Evolutionary conservation across 2,113 vertebrate species (phyloP).

Genomic region (Rhabdomys dilectus): DNA sequence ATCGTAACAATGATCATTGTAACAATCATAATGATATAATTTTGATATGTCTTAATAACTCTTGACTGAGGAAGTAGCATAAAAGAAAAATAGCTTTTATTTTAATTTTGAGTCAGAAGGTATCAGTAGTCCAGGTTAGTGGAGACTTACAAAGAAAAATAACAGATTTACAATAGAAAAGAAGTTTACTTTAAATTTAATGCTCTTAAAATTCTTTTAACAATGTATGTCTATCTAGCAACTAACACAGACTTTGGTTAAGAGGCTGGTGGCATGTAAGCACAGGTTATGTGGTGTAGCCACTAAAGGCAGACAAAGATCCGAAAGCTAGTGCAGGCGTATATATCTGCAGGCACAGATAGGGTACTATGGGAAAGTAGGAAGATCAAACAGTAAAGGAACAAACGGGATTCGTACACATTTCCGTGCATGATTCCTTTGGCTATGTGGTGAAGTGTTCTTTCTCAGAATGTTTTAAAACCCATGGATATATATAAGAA

Average conservation of each 20-base stretch:
- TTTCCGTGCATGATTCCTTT: background rate
- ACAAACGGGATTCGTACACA: background rate
- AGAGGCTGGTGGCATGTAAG: background rate
- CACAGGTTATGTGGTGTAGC: background rate
- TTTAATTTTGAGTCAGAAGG: background rate
- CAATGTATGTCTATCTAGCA: background rate
- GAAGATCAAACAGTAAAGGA: constrained; percentile 38
- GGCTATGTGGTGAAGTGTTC: background rate
- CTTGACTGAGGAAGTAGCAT: background rate
- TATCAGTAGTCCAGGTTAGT: background rate
- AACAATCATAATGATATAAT: too few species aligned
- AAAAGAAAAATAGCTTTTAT: background rate
- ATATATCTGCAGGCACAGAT: background rate
- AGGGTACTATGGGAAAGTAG: background rate
- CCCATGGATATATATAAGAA: background rate
- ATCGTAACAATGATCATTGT: too few species aligned
- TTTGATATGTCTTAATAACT: background rate
- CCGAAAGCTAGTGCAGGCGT: background rate
- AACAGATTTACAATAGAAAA: constrained; percentile 27
- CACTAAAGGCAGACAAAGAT: background rate
- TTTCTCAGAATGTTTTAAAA: constrained; percentile 41
- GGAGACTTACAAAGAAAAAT: background rate
- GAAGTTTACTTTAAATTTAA: background rate
- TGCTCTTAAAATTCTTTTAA: constrained; percentile 32
- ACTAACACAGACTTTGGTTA: background rate